Conservation (phyloP, 2,888 invertebrate species). For the Geophilus truncorum region DNA sequence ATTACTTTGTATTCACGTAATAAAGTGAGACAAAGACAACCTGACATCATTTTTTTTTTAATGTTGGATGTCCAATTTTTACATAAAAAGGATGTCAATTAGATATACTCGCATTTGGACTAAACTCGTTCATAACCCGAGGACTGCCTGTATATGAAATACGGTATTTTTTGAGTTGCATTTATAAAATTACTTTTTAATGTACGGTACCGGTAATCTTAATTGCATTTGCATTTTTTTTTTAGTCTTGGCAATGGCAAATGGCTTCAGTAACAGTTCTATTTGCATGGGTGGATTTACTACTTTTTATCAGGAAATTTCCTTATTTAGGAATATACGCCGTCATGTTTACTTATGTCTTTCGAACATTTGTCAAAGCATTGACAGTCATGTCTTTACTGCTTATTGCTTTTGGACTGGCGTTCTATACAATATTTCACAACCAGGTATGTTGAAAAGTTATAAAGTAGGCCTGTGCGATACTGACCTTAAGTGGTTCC, state of each 20-base stretch:
- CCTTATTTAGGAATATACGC: slow-evolving; percentile 49
- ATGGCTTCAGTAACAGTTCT: slow-evolving; percentile 52
- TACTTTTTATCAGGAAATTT: slow-evolving; percentile 48
- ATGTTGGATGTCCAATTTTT: too few relatives aligned
- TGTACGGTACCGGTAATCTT: too few relatives aligned
- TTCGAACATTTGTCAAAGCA: slow-evolving; percentile 48
- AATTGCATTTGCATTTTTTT: too few relatives aligned
- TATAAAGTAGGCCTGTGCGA: too few relatives aligned
- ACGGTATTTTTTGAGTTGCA: background rate
- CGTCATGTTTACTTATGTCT: slow-evolving; percentile 49
- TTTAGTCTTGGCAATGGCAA: slow-evolving; percentile 52
- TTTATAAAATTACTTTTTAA: background rate
- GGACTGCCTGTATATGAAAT: too few relatives aligned
- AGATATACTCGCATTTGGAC: too few relatives aligned
- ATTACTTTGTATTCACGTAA: too few relatives aligned
- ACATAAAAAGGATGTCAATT: too few relatives aligned
- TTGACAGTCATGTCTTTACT: slow-evolving; percentile 48
- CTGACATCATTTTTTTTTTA: too few relatives aligned
- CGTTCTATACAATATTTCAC: slow-evolving; percentile 44
- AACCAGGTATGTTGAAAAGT: slow-evolving; percentile 39
- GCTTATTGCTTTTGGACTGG: slow-evolving; percentile 45
- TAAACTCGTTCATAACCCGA: too few relatives aligned
- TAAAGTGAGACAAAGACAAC: too few relatives aligned
- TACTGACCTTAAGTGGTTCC: too few relatives aligned
- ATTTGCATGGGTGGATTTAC: slow-evolving; percentile 49